Conservation (phyloP, 2,888 invertebrate genomes). For the Apamea sordens region DNA sequence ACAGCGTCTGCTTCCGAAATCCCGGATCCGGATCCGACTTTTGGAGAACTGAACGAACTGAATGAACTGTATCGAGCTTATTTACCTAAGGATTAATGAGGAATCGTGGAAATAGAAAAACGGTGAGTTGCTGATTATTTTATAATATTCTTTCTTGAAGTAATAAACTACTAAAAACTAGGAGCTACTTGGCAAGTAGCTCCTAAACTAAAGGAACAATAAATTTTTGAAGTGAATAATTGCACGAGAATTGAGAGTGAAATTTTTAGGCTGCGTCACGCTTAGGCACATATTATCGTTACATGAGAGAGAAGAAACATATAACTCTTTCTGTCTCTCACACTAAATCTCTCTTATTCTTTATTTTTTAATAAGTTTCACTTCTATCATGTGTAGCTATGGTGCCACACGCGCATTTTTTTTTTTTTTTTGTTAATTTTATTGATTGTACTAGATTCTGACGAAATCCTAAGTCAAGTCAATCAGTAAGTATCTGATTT, state of each 20-base stretch:
- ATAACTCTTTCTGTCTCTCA: neutral
- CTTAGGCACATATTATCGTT: neutral
- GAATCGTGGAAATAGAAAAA: neutral
- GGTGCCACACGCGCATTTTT: neutral
- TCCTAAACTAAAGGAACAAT: neutral
- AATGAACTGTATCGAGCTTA: constrained; percentile 1
- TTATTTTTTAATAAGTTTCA: neutral
- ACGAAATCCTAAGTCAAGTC: neutral
- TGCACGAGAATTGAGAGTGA: too few species aligned
- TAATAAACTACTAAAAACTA: neutral
- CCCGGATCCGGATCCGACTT: neutral
- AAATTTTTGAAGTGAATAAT: neutral
- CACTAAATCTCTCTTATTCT: neutral
- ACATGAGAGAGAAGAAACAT: neutral
- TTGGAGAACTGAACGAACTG: neutral
- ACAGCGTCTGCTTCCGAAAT: neutral
- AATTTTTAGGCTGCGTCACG: neutral
- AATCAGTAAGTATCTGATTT: neutral
- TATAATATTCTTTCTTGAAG: neutral
- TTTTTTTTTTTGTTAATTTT: neutral
- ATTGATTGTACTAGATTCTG: neutral
- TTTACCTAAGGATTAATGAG: neutral
- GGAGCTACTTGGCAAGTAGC: too few species aligned
- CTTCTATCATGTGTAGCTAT: neutral
- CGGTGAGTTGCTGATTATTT: neutral